phyloP scores from a whole-genome alignment of 2,888 invertebrate species.

The Bimastos eiseni region DNA sequence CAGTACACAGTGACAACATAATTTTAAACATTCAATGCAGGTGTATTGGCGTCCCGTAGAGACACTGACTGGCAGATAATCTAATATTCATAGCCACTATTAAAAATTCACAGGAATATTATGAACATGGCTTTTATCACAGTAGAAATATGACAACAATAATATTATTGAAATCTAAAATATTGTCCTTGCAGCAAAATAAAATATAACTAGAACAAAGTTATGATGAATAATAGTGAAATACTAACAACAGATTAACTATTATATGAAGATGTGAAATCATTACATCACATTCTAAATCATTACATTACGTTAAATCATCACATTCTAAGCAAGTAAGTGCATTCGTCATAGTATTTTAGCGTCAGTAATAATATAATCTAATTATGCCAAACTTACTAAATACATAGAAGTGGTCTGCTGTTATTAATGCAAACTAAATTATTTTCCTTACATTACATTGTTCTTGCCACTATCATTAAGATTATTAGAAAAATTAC shows the following conservation, averaged over 20 bases:
- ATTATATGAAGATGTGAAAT: not conserved
- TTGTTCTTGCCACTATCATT: not conserved
- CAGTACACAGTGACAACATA: not conserved
- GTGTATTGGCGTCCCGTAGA: not conserved
- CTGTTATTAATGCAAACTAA: not conserved
- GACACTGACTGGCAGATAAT: not conserved
- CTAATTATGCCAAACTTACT: not conserved
- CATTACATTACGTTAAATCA: too few relatives aligned
- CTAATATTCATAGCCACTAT: not conserved
- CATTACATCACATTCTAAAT: not conserved
- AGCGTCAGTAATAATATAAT: not conserved
- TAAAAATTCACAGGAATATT: not conserved
- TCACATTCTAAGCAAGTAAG: not conserved
- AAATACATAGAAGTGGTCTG: not conserved
- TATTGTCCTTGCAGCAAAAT: not conserved
- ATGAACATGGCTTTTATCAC: not conserved
- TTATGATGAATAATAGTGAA: not conserved
- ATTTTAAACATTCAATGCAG: conserved; percentile 6
- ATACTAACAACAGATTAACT: not conserved
- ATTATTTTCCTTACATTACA: not conserved
- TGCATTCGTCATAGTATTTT: not conserved
- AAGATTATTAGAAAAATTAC: conserved; percentile 6
- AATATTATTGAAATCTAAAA: not conserved
- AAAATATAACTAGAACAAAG: not conserved
- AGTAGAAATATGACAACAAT: not conserved